phyloP scores from a whole-genome alignment of 2,797 vertebrate genomes.

The Pangasius sanitwongsei region DNA sequence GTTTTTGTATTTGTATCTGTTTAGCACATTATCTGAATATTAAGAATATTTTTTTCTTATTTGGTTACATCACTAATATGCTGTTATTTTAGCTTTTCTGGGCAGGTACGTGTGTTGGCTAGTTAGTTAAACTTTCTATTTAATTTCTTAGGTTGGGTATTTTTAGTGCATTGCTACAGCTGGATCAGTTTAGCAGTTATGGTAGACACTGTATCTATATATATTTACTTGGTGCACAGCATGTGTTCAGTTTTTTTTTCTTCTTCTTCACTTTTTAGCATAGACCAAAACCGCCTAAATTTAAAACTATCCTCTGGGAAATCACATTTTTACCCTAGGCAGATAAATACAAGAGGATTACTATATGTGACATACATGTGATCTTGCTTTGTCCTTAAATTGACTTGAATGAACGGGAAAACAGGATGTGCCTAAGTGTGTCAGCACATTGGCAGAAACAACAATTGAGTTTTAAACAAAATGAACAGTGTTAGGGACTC shows the following conservation, averaged over 20 bases:
- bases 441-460: conserved; percentile 64
- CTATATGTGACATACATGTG: conserved; percentile 73
- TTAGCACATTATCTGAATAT: background rate
- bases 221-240: background rate
- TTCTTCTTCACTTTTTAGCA: background rate
- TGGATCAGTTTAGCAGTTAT: background rate
- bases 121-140: background rate
- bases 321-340: conserved; percentile 27
- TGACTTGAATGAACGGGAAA: conserved; percentile 76
- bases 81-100: background rate
- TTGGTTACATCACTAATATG: too few relatives aligned
- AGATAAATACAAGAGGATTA: conserved; percentile 70
- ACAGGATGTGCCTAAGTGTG: conserved; percentile 73
- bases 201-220: background rate
- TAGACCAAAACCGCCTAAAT: background rate
- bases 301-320: background rate
- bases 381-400: conserved; percentile 68
- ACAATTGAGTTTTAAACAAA: conserved; percentile 75
- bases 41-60: background rate
- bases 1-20: background rate
- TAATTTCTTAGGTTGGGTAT: background rate
- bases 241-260: background rate
- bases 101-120: background rate
- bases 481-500: conserved; percentile 61
- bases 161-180: background rate